These are phyloP conservation scores for Fregata magnificens DNA, from an alignment of 2,113 vertebrate genomes.

Conservation along the genomic window DNA sequence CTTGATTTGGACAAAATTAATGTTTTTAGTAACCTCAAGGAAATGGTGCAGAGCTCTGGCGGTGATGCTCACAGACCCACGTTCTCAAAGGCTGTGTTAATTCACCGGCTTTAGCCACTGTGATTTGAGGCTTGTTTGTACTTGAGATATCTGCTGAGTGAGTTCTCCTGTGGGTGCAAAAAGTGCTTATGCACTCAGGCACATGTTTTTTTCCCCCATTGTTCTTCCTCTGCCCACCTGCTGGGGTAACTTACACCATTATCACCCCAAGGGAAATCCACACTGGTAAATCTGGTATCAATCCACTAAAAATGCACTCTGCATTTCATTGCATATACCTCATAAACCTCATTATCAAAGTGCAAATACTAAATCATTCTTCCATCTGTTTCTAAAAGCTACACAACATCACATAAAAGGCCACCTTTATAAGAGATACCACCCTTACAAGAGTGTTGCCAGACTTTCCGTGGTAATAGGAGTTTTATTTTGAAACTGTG, in stretches of 20 bases:
- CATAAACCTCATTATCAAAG: not conserved
- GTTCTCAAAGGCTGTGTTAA: not conserved
- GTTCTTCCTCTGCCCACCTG: not conserved
- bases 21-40: not conserved
- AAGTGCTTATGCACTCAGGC: not conserved
- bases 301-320: not conserved
- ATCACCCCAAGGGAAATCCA: not conserved
- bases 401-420: not conserved
- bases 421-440: not conserved
- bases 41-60: not conserved
- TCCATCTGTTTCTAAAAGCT: not conserved
- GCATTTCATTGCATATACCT: not conserved
- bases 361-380: not conserved
- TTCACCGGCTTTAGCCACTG: not conserved
- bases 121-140: not conserved
- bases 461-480: not conserved
- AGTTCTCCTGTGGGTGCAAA: not conserved
- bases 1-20: not conserved
- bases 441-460: not conserved
- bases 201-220: not conserved
- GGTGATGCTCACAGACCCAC: not conserved
- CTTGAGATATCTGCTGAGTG: not conserved
- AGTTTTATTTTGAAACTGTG: not conserved
- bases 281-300: not conserved
- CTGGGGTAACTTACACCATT: not conserved